Evolutionary conservation across 2,797 vertebrate genomes (phyloP).

Genomic region (Cyclura pinguis): DNA sequence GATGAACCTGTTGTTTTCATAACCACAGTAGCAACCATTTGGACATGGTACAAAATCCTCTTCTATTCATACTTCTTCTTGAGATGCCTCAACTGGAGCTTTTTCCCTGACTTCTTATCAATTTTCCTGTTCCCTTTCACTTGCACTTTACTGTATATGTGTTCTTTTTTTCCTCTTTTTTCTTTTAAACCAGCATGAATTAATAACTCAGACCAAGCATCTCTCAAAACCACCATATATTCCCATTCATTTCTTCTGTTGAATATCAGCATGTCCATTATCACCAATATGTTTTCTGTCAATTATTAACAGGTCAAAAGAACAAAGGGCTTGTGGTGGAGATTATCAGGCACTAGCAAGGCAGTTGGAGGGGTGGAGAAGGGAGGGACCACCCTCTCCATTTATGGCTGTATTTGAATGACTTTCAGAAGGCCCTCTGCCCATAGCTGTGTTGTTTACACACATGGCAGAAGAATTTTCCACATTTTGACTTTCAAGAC

Average conservation of each 20-base stretch:
- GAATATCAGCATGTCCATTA: constrained; percentile 43
- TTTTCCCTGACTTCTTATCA: constrained; percentile 19
- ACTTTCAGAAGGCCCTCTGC: constrained; percentile 20
- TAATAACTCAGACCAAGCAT: constrained; percentile 10
- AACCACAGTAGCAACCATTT: not conserved
- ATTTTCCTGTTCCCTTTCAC: constrained; percentile 9
- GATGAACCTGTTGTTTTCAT: constrained; percentile 22
- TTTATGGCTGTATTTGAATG: constrained; percentile 41
- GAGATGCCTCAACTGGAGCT: constrained; percentile 44
- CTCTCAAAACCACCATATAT: not conserved
- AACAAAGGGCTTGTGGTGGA: not conserved
- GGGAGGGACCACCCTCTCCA: constrained; percentile 25
- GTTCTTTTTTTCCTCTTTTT: constrained; percentile 3
- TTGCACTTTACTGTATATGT: constrained; percentile 42
- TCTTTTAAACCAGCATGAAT: constrained; percentile 55
- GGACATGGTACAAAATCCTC: constrained; percentile 25
- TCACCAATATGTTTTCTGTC: constrained; percentile 38
- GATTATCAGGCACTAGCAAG: constrained; percentile 19
- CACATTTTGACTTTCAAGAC: constrained; percentile 6
- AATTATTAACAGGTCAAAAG: constrained; percentile 5
- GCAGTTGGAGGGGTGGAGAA: constrained; percentile 17
- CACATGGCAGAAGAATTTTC: not conserved
- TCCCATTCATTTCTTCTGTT: constrained; percentile 13
- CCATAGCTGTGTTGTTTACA: not conserved
- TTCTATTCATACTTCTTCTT: constrained; percentile 22